phyloP scores from a whole-genome alignment of 1,140 invertebrate genomes.

The Hydropsyche tenuis region DNA sequence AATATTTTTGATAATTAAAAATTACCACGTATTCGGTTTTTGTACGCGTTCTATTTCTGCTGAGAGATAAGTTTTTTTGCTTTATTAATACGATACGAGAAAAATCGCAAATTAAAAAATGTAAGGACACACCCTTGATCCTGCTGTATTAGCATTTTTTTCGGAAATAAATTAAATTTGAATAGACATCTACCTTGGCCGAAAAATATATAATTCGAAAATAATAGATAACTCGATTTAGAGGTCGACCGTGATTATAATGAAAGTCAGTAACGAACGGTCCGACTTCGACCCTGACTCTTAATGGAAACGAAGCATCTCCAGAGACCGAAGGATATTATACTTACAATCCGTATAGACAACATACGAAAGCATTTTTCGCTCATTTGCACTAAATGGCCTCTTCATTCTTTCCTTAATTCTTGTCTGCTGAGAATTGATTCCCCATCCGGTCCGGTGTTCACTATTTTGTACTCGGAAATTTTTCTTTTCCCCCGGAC shows the following conservation, averaged over 20 bases:
- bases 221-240: neutral
- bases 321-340: slow-evolving; percentile 7
- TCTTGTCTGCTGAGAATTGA: slow-evolving; percentile 17
- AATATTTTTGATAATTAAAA: too few relatives aligned
- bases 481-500: too few relatives aligned
- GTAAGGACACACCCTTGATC: too few relatives aligned
- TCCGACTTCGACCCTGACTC: slow-evolving; percentile 1
- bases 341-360: slow-evolving; percentile 1
- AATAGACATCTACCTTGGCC: too few relatives aligned
- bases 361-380: slow-evolving; percentile 27
- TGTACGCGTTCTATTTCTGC: too few relatives aligned
- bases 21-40: too few relatives aligned
- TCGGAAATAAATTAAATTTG: too few relatives aligned
- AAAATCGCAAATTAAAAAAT: too few relatives aligned
- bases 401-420: slow-evolving; percentile 24
- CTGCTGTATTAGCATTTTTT: too few relatives aligned
- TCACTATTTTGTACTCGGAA: neutral
- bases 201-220: too few relatives aligned
- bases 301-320: slow-evolving; percentile 17
- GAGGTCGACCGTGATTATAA: slow-evolving; percentile 3
- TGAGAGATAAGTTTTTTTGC: too few relatives aligned
- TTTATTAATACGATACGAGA: too few relatives aligned
- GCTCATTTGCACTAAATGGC: slow-evolving; percentile 28
- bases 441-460: neutral
- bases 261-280: slow-evolving; percentile 5